Evolutionary conservation across 2,797 vertebrate species (phyloP).

Genomic region (Bradypodion pumilum): DNA sequence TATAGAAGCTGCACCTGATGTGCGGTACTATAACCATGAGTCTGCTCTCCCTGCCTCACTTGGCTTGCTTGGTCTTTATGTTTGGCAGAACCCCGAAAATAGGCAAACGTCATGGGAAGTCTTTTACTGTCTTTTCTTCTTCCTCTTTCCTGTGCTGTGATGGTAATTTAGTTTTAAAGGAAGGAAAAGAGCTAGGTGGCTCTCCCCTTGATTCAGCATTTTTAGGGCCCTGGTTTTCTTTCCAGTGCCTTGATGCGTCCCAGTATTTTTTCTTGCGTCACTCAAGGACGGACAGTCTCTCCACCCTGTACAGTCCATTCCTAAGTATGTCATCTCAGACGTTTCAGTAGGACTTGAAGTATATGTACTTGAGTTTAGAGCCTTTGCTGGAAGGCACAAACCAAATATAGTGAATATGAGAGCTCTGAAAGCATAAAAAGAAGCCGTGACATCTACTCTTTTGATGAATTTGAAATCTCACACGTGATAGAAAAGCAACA

Average conservation of each 20-base stretch:
- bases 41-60: not conserved
- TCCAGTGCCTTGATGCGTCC: not conserved
- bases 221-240: not conserved
- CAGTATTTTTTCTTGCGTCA: not conserved
- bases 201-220: not conserved
- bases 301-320: fast-evolving
- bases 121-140: not conserved
- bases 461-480: not conserved
- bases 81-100: not conserved
- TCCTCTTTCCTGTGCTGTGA: not conserved
- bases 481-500: not conserved
- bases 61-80: not conserved
- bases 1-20: not conserved
- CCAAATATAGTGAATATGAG: not conserved
- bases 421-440: not conserved
- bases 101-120: not conserved
- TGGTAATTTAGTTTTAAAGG: not conserved
- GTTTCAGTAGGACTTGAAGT: too few species aligned
- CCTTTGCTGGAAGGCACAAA: not conserved
- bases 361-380: not conserved
- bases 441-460: not conserved
- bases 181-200: too few species aligned
- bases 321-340: not conserved
- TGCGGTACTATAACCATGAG: not conserved
- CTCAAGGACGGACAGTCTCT: not conserved